Conservation (phyloP, 1,140 invertebrate species). For the Drosophila virilis region DNA sequence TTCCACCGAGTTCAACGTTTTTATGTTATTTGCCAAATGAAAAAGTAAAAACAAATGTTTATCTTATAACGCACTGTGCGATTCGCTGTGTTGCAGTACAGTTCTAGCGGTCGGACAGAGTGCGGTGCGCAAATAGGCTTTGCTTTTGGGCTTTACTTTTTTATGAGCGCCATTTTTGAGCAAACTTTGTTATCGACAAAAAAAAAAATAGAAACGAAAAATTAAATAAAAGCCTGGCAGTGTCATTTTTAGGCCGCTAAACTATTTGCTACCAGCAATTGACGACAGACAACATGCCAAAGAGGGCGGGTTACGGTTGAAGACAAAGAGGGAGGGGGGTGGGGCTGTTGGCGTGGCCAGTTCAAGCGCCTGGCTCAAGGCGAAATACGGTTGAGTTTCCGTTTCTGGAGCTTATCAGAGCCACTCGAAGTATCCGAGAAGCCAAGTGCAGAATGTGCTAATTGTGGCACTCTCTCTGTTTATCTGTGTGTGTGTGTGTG, state of each 20-base stretch:
- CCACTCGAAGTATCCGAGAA: constrained; percentile 51
- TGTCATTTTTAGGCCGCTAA: constrained; percentile 75
- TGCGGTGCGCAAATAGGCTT: constrained; percentile 73
- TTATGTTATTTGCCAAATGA: constrained; percentile 79
- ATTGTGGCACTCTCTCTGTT: constrained; percentile 52
- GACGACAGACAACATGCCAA: constrained; percentile 17
- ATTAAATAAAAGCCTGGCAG: neutral
- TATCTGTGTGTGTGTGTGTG: constrained; percentile 24
- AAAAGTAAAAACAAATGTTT: constrained; percentile 80
- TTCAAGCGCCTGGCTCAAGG: constrained; percentile 78
- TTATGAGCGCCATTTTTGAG: constrained; percentile 65
- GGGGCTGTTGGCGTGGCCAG: constrained; percentile 25
- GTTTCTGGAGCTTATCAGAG: constrained; percentile 62
- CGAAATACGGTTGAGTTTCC: constrained; percentile 51
- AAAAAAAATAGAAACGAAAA: constrained; percentile 16
- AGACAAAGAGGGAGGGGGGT: neutral
- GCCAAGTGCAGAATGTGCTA: constrained; percentile 64
- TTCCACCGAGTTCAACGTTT: constrained; percentile 69
- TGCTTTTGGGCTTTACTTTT: constrained; percentile 78
- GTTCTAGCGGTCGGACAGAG: constrained; percentile 42
- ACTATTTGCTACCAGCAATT: constrained; percentile 69
- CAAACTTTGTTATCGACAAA: constrained; percentile 76
- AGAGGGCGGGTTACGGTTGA: neutral
- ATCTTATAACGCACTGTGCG: constrained; percentile 66
- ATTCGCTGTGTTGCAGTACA: constrained; percentile 40